Evolutionary conservation across 2,797 vertebrate genomes (phyloP).

Genomic region (Rhinichthys osculus): DNA sequence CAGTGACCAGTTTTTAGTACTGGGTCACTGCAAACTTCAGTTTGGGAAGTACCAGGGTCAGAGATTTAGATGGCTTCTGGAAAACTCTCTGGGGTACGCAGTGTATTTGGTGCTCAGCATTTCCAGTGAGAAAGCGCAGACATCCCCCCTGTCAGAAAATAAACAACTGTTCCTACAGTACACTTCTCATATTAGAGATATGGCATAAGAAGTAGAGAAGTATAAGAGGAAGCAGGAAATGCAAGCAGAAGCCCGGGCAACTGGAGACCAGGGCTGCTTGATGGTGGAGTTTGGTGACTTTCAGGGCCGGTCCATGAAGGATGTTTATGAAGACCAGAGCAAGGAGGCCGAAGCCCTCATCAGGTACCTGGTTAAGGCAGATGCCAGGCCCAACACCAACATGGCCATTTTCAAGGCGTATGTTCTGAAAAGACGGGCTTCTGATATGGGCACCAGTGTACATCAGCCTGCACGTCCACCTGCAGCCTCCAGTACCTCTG

Average conservation of each 20-base stretch:
- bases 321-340: constrained; percentile 23
- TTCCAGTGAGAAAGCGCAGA: neutral
- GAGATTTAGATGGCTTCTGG: neutral
- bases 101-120: constrained; percentile 6
- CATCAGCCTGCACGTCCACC: neutral
- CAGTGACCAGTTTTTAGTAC: constrained; percentile 12
- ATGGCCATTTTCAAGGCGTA: neutral
- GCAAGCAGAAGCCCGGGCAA: neutral
- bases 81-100: neutral
- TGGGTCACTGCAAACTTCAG: constrained; percentile 25
- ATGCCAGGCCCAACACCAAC: constrained; percentile 10
- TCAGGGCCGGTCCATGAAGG: constrained; percentile 3
- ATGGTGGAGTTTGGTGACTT: constrained; percentile 21
- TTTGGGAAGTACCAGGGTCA: constrained; percentile 15
- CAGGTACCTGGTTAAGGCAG: constrained; percentile 9
- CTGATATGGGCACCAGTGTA: neutral
- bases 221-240: constrained; percentile 12
- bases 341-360: constrained; percentile 11
- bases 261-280: constrained; percentile 3
- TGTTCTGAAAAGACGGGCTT: neutral
- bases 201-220: neutral
- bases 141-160: neutral
- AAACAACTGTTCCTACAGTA: neutral
- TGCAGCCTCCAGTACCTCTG: too few species aligned
- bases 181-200: constrained; percentile 2